A percentile compares a stretch with the other conserved stretches of the same genome.
Conservation (phyloP, 53 echinoderm and acorn worm species). For the Mesocentrotus franciscanus region DNA sequence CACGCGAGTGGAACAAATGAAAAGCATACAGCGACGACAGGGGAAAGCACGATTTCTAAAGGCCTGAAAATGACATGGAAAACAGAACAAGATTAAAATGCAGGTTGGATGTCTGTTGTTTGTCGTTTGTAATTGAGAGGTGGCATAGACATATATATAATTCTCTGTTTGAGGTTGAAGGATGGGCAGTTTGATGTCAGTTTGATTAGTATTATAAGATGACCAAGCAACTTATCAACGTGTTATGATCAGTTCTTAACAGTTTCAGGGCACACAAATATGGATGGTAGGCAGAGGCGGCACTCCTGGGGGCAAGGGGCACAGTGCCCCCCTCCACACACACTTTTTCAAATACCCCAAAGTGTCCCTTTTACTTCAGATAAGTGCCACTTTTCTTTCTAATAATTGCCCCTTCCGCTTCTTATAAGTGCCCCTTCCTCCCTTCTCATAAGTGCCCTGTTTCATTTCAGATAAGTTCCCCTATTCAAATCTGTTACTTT, state of each 20-base stretch:
- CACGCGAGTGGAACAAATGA: slow-evolving; percentile 27
- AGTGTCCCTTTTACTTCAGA: no score
- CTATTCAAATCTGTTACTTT: no score
- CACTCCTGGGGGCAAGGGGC: no score
- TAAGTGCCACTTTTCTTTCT: no score
- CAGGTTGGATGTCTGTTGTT: not conserved
- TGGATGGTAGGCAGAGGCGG: no score
- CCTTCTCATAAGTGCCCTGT: no score
- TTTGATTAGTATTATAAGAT: not conserved
- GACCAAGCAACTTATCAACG: not conserved
- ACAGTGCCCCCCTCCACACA: no score
- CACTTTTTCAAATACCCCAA: no score
- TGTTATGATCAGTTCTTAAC: not conserved
- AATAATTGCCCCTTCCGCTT: no score
- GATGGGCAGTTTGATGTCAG: slow-evolving; percentile 3
- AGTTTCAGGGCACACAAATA: not conserved
- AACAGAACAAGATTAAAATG: not conserved
- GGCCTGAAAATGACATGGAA: not conserved
- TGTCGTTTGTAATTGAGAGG: slow-evolving; percentile 26
- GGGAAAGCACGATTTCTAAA: not conserved
- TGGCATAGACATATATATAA: slow-evolving; percentile 24
- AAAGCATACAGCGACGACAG: slow-evolving; percentile 17
- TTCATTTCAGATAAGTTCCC: no score
- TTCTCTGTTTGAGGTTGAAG: not conserved
- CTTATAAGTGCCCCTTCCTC: no score